Evolutionary conservation across 2,888 invertebrate species (phyloP).

Genomic region (Erpobdella octoculata): DNA sequence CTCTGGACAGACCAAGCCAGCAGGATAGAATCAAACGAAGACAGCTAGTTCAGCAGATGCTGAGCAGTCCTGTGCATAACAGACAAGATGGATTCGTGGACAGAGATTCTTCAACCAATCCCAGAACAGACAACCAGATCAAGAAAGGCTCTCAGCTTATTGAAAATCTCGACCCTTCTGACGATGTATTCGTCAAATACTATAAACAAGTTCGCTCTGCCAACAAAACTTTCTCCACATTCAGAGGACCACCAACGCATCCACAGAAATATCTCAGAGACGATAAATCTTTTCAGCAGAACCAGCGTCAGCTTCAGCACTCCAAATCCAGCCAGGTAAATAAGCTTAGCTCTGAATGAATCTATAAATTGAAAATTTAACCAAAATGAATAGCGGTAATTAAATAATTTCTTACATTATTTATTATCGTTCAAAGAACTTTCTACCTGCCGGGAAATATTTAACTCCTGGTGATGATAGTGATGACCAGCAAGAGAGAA

Average conservation of each 20-base stretch:
- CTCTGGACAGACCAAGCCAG: slow-evolving; percentile 19
- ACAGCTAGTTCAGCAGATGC: slow-evolving; percentile 5
- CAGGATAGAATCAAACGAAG: slow-evolving; percentile 10
- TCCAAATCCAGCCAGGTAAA: not conserved
- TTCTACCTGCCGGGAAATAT: not conserved
- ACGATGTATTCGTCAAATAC: slow-evolving; percentile 25
- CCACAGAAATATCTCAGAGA: slow-evolving; percentile 23
- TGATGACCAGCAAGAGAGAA: not conserved
- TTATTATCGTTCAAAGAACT: not conserved
- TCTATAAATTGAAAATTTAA: not conserved
- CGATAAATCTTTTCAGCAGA: not conserved
- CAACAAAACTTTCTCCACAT: slow-evolving; percentile 23
- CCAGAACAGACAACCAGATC: not conserved
- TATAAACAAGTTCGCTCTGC: slow-evolving; percentile 23
- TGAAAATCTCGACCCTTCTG: slow-evolving; percentile 11
- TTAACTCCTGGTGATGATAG: not conserved
- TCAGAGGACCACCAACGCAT: slow-evolving; percentile 8
- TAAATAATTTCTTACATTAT: not conserved
- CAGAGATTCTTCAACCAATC: not conserved
- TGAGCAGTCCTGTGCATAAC: not conserved
- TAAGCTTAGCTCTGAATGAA: too few species aligned
- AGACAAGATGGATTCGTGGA: too few species aligned
- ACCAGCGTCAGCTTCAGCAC: not conserved
- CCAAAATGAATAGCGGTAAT: not conserved
- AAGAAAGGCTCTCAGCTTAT: not conserved